Conservation (phyloP, 2,888 invertebrate species). For the Rhingia rostrata region DNA sequence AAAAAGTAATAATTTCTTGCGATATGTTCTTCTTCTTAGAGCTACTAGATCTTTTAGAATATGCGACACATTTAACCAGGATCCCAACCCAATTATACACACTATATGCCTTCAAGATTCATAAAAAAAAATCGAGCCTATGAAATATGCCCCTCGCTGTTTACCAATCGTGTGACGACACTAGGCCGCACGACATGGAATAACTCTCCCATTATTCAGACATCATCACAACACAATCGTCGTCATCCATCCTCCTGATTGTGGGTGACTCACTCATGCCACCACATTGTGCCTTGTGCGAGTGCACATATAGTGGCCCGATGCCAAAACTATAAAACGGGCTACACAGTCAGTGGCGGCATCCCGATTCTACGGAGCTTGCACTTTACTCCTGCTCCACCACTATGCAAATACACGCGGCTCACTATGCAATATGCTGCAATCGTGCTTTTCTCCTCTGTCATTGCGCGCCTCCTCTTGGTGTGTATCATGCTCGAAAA, state of each 20-base stretch:
- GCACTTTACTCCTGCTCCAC: conserved; percentile 40
- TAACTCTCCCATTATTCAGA: conserved; percentile 52
- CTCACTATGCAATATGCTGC: conserved; percentile 4
- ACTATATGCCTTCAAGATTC: too few relatives aligned
- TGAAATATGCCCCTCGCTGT: conserved; percentile 15
- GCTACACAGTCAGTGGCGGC: conserved; percentile 51
- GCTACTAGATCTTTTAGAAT: too few relatives aligned
- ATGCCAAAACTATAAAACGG: conserved; percentile 64
- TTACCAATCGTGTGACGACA: conserved; percentile 9
- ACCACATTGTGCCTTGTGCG: conserved; percentile 20
- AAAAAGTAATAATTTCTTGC: too few relatives aligned
- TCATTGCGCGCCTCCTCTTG: background rate
- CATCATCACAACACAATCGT: conserved; percentile 51
- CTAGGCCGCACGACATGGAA: conserved; percentile 30
- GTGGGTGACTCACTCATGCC: conserved; percentile 11
- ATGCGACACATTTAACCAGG: too few relatives aligned
- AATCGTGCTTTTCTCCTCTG: conserved; percentile 35
- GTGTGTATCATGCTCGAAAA: conserved; percentile 75
- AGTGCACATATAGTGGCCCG: conserved; percentile 17
- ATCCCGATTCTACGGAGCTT: conserved; percentile 53
- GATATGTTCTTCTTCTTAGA: too few relatives aligned
- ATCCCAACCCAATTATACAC: too few relatives aligned
- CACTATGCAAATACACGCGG: conserved; percentile 56
- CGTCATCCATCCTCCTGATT: conserved; percentile 30
- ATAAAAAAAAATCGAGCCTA: background rate